phyloP scores from a whole-genome alignment of 2,888 invertebrate genomes.

The Dryadula phaetusa region DNA sequence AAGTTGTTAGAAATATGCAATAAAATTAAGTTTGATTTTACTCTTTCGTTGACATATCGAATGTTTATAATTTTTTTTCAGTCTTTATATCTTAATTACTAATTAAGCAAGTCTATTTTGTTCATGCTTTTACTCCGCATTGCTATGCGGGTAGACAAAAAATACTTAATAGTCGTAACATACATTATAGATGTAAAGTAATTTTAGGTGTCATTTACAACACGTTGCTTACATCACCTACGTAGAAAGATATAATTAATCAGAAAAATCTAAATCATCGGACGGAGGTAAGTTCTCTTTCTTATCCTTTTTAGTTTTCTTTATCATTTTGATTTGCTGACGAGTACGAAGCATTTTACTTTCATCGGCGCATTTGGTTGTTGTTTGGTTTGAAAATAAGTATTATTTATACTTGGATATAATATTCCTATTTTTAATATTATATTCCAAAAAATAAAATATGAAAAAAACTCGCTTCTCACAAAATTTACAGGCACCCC shows the following conservation, averaged over 20 bases:
- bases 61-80: background rate
- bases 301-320: slow-evolving; percentile 45
- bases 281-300: slow-evolving; percentile 56
- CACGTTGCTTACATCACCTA: background rate
- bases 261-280: slow-evolving; percentile 35
- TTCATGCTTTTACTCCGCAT: no score
- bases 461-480: background rate
- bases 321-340: slow-evolving; percentile 49
- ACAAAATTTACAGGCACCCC: slow-evolving; percentile 4
- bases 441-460: background rate
- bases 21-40: background rate
- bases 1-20: background rate
- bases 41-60: no score
- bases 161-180: no score
- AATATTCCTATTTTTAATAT: background rate
- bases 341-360: slow-evolving; percentile 81
- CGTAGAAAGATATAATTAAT: slow-evolving; percentile 38
- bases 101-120: no score
- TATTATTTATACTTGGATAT: background rate
- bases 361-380: slow-evolving; percentile 86
- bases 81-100: background rate
- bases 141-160: no score
- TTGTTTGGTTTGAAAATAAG: slow-evolving; percentile 77
- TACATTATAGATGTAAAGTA: no score
- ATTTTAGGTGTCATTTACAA: background rate